phyloP scores from a whole-genome alignment of 1,140 invertebrate species.

The Andricus grossulariae region DNA sequence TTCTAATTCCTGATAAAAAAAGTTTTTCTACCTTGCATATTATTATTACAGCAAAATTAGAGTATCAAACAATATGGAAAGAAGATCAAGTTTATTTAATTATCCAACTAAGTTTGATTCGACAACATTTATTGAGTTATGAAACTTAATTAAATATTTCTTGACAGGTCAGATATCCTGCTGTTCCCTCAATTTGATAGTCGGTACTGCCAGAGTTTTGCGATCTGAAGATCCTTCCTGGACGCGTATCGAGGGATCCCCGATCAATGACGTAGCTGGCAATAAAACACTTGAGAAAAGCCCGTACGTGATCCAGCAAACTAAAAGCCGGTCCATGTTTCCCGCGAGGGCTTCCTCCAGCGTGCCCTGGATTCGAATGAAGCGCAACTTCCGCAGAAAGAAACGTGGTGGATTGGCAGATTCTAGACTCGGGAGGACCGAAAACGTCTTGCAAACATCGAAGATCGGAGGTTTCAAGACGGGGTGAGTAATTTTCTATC shows the following conservation, averaged over 20 bases:
- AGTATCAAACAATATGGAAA: too few species aligned
- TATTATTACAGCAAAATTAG: too few species aligned
- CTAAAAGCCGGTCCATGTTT: constrained; percentile 39
- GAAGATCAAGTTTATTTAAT: too few species aligned
- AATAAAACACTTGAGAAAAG: constrained; percentile 38
- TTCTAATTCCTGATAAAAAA: too few species aligned
- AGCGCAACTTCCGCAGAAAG: constrained; percentile 46
- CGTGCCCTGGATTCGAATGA: constrained; percentile 52
- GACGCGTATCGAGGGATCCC: constrained; percentile 36
- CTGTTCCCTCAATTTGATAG: constrained; percentile 35
- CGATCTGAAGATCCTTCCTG: constrained; percentile 44
- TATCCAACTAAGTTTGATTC: neutral
- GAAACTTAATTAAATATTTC: neutral
- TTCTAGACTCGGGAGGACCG: constrained; percentile 37
- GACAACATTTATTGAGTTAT: neutral
- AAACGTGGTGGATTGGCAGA: constrained; percentile 40
- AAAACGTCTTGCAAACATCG: constrained; percentile 37
- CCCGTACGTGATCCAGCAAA: constrained; percentile 36
- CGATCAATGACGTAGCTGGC: constrained; percentile 37
- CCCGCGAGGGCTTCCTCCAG: constrained; percentile 44
- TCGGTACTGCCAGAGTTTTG: constrained; percentile 41
- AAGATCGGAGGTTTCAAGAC: constrained; percentile 38
- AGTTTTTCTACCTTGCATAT: too few species aligned
- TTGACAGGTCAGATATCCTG: constrained; percentile 35
- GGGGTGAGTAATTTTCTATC: constrained; percentile 36